Evolutionary conservation across 1,140 invertebrate genomes (phyloP), one percentile per base, ranked within the genome.

Genomic region (Capitella teleta): DNA sequence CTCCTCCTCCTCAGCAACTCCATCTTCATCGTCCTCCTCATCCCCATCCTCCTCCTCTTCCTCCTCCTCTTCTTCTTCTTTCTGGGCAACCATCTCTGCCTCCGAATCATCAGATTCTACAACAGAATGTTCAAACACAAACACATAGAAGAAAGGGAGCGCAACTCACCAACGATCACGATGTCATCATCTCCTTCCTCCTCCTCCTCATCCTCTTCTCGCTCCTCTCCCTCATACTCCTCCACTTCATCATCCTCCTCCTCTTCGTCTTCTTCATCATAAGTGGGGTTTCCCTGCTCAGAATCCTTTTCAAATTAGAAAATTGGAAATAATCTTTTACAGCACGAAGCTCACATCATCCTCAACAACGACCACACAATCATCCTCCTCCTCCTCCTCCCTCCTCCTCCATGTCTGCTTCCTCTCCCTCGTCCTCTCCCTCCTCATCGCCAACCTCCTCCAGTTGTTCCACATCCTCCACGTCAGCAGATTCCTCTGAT

Each of bases 321-420:
- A n/a, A n/a, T n/a, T n/a, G n/a, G n/a, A n/a, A n/a, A n/a, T n/a
- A n/a, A n/a, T n/a, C n/a, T n/a, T n/a, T n/a, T n/a, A n/a, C n/a
- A n/a, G 5, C 16, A 40, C 38, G 19, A 34, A 42, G 19, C 28
- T 44, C 23, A 47, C 42, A 14, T 18, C 8, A 5, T 57, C 69
- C 72, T 25, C 73, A 37, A 75, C 78, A 60, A 77, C 78, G 42
- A 75, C 54, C 28, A 76, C 78, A 50, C 73, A 74, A 10, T 67
- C 70, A 19, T 68, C 70, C 38, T 6, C 49, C 49, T 44, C 41
- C 30, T 24, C 12, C 32, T 26, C 30, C 43, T 16, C 19, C 44
- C 3, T 48, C 42, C 36, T 18, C 45, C 5, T 76, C 76, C 44
- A 76, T 76, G 18, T 77, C 74, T 52, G 78, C 75, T 52, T 80